These are phyloP conservation scores for Pan paniscus DNA, from an alignment of 2,113 vertebrate genomes.

Conservation along the genomic window DNA sequence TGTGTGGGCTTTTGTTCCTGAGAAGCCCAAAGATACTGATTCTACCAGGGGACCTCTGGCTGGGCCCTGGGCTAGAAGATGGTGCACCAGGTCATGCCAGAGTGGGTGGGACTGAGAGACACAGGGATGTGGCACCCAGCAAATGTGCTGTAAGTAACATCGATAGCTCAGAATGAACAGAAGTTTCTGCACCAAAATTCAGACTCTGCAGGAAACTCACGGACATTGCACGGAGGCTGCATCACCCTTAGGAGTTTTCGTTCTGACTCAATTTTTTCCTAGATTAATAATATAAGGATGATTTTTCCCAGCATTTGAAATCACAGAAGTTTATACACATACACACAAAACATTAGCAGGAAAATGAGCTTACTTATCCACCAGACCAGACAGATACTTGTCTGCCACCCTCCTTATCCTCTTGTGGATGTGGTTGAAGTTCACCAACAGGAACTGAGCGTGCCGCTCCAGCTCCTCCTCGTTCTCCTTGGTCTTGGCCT, in stretches of 20 bases:
- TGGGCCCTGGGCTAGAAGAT: background rate
- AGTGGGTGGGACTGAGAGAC: background rate
- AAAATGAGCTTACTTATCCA: slow-evolving; percentile 91
- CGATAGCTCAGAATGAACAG: background rate
- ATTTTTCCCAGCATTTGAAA: background rate
- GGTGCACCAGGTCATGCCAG: background rate
- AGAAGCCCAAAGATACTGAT: background rate
- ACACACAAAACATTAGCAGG: background rate
- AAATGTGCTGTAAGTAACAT: background rate
- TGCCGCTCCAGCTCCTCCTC: slow-evolving; percentile 96
- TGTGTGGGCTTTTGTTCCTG: background rate
- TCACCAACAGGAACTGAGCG: slow-evolving; percentile 95
- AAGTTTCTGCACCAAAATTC: background rate
- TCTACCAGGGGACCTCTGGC: background rate
- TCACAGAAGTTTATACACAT: background rate
- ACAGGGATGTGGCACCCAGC: background rate
- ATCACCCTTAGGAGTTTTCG: background rate
- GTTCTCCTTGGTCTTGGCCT: slow-evolving; percentile 97
- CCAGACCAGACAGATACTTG: slow-evolving; percentile 97
- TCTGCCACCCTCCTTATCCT: slow-evolving; percentile 97
- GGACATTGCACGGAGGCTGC: background rate
- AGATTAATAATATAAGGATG: background rate
- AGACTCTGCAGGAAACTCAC: background rate
- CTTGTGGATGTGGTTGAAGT: slow-evolving; percentile 98
- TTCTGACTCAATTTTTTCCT: background rate